phyloP scores from a whole-genome alignment of 1,140 invertebrate species.

The Tachypleus tridentatus region DNA sequence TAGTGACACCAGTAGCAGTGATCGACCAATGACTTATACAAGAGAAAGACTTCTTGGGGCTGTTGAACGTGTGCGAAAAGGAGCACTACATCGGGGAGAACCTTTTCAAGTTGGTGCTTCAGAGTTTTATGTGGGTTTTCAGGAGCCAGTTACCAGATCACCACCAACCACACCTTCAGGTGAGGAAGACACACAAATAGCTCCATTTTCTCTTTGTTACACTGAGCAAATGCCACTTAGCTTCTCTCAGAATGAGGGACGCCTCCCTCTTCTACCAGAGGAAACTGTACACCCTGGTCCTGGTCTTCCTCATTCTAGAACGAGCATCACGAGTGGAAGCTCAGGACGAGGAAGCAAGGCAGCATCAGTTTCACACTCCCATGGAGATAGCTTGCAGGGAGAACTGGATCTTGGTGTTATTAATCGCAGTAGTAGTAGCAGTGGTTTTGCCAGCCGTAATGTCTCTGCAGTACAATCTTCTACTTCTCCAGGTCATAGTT shows the following conservation, averaged over 20 bases:
- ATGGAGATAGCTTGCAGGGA: constrained; percentile 20
- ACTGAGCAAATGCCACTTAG: background rate
- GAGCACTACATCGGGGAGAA: constrained; percentile 22
- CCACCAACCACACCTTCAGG: background rate
- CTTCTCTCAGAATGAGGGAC: constrained; percentile 28
- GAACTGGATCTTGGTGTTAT: constrained; percentile 18
- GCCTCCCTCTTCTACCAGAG: background rate
- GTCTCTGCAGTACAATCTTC: constrained; percentile 21
- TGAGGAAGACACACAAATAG: background rate
- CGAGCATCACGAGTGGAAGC: constrained; percentile 23
- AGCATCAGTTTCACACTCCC: constrained; percentile 21
- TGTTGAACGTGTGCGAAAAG: constrained; percentile 33
- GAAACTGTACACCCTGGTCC: background rate
- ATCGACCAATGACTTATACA: constrained; percentile 32
- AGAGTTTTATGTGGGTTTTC: constrained; percentile 36
- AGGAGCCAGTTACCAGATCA: background rate
- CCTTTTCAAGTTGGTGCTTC: constrained; percentile 44
- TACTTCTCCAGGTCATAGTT: constrained; percentile 44
- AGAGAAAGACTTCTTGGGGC: constrained; percentile 35
- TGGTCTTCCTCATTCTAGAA: constrained; percentile 14
- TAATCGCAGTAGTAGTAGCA: constrained; percentile 23
- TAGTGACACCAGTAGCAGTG: background rate
- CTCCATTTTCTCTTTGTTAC: background rate
- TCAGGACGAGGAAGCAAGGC: constrained; percentile 22
- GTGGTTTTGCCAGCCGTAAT: constrained; percentile 24